phyloP scores from a whole-genome alignment of 2,113 vertebrate species.

The Macaca nemestrina region DNA sequence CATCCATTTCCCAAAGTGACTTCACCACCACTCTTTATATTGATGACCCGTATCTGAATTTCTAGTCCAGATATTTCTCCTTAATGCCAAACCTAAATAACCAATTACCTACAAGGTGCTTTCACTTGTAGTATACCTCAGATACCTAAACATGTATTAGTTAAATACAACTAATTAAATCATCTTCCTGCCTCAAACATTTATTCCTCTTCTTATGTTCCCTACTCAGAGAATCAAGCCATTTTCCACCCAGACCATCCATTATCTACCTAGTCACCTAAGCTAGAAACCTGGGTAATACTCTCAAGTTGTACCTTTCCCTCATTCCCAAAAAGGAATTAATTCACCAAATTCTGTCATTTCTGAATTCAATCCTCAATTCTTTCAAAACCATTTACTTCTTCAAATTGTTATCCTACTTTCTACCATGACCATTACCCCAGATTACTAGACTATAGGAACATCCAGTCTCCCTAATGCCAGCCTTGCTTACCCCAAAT shows the following conservation, averaged over 20 bases:
- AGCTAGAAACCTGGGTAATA: neutral
- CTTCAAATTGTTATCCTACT: neutral
- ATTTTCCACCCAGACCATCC: neutral
- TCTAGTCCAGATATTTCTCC: neutral
- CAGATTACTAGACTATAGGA: neutral
- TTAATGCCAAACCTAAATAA: slow-evolving; percentile 25
- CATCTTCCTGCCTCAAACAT: neutral
- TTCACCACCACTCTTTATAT: neutral
- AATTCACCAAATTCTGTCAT: slow-evolving; percentile 17
- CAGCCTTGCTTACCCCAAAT: neutral
- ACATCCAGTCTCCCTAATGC: neutral
- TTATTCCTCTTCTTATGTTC: neutral
- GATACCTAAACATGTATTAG: neutral
- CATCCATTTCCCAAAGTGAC: neutral
- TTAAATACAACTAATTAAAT: neutral
- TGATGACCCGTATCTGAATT: neutral
- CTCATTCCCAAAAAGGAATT: neutral
- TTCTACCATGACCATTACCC: neutral
- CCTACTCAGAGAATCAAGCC: neutral
- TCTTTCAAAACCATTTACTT: neutral
- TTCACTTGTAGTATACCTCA: neutral
- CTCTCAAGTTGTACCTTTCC: neutral
- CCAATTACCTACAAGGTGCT: neutral
- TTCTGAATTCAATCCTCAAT: neutral
- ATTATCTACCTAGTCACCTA: neutral